Conservation (phyloP, 2,113 vertebrate species). For the Vanacampus margaritifer region DNA sequence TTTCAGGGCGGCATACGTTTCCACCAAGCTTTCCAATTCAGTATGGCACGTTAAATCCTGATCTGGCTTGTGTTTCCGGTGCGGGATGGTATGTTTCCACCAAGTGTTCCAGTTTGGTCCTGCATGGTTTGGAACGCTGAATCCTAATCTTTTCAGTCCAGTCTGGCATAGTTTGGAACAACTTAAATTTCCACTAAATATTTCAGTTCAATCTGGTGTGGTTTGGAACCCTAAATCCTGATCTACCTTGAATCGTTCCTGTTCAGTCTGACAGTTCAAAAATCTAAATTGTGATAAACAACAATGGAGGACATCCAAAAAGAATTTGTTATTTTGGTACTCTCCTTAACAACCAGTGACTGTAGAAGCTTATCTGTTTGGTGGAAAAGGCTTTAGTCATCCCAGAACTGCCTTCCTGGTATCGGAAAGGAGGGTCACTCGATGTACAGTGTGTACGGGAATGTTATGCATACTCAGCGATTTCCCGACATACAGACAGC, state of each 20-base stretch:
- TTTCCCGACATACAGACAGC: slow-evolving; percentile 7
- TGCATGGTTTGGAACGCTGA: too few species aligned
- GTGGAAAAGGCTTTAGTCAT: slow-evolving; percentile 18
- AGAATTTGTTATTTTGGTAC: background rate
- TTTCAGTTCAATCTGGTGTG: too few species aligned
- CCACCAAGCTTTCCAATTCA: background rate
- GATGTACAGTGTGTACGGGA: slow-evolving; percentile 40
- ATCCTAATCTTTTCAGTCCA: background rate
- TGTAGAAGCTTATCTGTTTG: background rate
- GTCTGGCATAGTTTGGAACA: background rate
- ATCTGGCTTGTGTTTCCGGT: too few species aligned
- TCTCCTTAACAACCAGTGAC: background rate
- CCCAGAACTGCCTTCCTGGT: slow-evolving; percentile 34
- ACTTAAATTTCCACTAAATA: too few species aligned
- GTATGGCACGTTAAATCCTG: background rate
- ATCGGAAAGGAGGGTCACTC: slow-evolving; percentile 38
- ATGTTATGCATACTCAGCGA: slow-evolving; percentile 49
- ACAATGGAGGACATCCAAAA: background rate
- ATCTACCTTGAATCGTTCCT: too few species aligned
- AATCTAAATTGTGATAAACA: background rate
- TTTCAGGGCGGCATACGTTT: background rate
- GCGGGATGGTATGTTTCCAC: too few species aligned
- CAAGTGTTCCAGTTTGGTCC: too few species aligned
- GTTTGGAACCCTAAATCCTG: too few species aligned
- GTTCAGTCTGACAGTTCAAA: background rate